phyloP scores from a whole-genome alignment of 2,113 vertebrate species.

The Bettongia penicillata region DNA sequence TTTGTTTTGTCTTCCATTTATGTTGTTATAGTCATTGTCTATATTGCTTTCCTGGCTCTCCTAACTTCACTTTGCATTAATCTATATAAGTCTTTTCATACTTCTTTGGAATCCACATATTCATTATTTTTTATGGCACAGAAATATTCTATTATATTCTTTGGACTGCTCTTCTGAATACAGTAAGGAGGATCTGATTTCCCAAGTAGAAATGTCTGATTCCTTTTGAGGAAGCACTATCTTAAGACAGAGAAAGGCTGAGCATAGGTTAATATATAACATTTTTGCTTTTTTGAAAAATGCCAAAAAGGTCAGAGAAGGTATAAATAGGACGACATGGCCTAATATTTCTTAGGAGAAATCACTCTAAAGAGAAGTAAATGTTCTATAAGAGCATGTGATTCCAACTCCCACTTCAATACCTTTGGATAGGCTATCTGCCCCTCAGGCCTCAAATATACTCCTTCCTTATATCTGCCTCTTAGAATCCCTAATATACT shows the following conservation, averaged over 20 bases:
- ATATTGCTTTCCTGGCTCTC: not conserved
- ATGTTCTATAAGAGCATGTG: not conserved
- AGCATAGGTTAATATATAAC: not conserved
- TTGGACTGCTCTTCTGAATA: not conserved
- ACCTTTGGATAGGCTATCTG: not conserved
- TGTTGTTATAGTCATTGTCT: not conserved
- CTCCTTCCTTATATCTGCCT: not conserved
- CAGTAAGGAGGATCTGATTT: not conserved
- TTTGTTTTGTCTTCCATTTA: not conserved
- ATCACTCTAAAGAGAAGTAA: not conserved
- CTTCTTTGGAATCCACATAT: not conserved
- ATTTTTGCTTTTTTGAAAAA: not conserved
- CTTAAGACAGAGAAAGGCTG: not conserved
- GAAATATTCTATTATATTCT: not conserved
- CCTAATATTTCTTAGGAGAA: not conserved
- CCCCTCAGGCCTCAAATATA: not conserved
- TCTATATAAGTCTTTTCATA: not conserved
- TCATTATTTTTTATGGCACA: not conserved
- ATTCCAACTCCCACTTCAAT: not conserved
- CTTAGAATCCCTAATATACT: not conserved
- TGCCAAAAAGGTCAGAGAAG: not conserved
- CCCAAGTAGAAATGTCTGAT: not conserved
- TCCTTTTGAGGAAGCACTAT: not conserved
- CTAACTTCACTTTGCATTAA: not conserved
- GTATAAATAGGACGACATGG: not conserved